Evolutionary conservation across 2,113 vertebrate genomes (phyloP).

Genomic region (Pangasianodon hypophthalmus): DNA sequence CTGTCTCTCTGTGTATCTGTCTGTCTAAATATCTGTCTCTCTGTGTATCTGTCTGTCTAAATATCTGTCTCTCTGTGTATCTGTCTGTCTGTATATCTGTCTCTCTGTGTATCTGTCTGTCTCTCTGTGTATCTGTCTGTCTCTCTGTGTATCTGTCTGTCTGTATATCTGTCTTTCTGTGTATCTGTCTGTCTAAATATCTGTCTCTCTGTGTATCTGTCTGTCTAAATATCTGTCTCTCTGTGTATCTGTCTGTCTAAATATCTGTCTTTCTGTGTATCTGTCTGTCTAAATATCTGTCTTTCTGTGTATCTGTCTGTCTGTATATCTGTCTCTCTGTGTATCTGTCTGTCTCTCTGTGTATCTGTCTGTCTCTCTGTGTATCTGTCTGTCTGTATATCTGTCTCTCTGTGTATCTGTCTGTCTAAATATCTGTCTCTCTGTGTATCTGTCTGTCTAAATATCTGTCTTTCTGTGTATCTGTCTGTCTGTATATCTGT

Average conservation of each 20-base stretch:
- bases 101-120: not conserved
- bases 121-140: not conserved
- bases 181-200: no score
- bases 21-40: not conserved
- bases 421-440: not conserved
- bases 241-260: constrained; percentile 7
- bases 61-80: not conserved
- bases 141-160: not conserved
- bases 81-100: not conserved
- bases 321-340: not conserved
- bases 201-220: not conserved
- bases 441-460: not conserved
- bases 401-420: not conserved
- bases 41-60: not conserved
- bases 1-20: not conserved
- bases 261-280: not conserved
- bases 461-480: not conserved
- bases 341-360: not conserved
- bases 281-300: no score
- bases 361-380: not conserved
- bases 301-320: not conserved
- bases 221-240: constrained; percentile 53
- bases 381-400: not conserved
- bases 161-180: not conserved
- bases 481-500: not conserved